A percentile compares a stretch with the other conserved stretches of the same genome.
Evolutionary conservation across 2,888 invertebrate species (phyloP).

Genomic region (Belgica antarctica): DNA sequence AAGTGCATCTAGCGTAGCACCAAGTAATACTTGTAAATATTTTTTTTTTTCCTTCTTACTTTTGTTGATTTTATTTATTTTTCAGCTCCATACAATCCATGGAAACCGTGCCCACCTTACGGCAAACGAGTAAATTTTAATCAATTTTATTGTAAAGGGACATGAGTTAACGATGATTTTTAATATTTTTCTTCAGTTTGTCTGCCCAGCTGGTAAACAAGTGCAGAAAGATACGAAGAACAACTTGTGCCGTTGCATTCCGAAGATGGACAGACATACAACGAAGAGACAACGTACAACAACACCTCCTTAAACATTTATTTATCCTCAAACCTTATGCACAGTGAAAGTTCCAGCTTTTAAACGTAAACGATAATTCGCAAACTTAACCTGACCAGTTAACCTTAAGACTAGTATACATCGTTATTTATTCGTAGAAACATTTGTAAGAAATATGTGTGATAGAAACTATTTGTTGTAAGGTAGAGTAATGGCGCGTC

Average conservation of each 20-base stretch:
- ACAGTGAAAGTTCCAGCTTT: neutral
- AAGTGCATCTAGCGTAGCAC: too few species aligned
- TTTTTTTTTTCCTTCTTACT: neutral
- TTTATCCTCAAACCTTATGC: neutral
- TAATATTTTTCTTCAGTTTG: neutral
- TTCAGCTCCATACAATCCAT: neutral
- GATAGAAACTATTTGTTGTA: too few species aligned
- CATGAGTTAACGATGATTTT: neutral
- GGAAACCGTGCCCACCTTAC: neutral
- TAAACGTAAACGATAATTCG: neutral
- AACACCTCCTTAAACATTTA: too few species aligned
- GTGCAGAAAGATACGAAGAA: constrained; percentile 7
- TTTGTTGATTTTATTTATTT: neutral
- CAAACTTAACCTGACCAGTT: neutral
- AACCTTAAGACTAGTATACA: too few species aligned
- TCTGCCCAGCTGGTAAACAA: neutral
- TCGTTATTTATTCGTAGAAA: too few species aligned
- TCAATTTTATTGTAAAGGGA: too few species aligned
- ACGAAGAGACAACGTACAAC: too few species aligned
- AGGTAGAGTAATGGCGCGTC: too few species aligned
- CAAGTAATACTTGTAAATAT: too few species aligned
- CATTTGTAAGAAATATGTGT: too few species aligned
- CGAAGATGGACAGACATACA: too few species aligned
- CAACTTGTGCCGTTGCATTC: constrained; percentile 26
- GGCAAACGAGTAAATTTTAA: neutral